Evolutionary conservation across 2,113 vertebrate genomes (phyloP).

Genomic region (Hyaena hyaena): DNA sequence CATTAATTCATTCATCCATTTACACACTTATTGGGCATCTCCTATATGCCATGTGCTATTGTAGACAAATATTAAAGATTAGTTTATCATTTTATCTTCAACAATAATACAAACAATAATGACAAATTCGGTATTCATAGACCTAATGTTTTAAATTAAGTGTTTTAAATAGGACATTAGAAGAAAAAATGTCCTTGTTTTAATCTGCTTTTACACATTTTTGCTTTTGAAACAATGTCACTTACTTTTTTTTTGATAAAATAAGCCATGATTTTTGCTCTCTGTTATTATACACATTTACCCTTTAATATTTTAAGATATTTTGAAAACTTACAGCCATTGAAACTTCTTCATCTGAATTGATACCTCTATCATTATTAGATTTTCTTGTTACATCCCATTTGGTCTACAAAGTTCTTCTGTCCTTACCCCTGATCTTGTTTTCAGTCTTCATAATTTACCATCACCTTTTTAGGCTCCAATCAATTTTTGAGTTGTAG

Average conservation of each 20-base stretch:
- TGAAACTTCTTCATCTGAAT: neutral
- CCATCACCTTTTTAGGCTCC: neutral
- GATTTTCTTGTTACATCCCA: neutral
- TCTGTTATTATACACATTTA: neutral
- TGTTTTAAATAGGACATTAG: neutral
- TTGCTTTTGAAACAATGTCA: conserved; percentile 1
- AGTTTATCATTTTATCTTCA: neutral
- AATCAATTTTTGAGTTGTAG: neutral
- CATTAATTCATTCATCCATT: neutral
- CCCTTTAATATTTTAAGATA: neutral
- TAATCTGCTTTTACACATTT: neutral
- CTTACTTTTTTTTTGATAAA: neutral
- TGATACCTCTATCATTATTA: neutral
- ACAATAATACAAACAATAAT: neutral
- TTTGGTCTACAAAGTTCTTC: neutral
- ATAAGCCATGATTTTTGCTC: neutral
- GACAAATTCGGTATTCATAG: neutral
- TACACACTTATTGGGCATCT: neutral
- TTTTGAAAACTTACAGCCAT: neutral
- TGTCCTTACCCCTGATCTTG: too few relatives aligned
- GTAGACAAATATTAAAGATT: neutral
- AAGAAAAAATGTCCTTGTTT: neutral
- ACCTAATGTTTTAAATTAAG: neutral
- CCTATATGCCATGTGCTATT: neutral
- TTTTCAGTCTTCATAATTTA: neutral